These are phyloP conservation scores for Nasonia giraulti DNA, from an alignment of 1,140 invertebrate genomes.

Conservation along the genomic window DNA sequence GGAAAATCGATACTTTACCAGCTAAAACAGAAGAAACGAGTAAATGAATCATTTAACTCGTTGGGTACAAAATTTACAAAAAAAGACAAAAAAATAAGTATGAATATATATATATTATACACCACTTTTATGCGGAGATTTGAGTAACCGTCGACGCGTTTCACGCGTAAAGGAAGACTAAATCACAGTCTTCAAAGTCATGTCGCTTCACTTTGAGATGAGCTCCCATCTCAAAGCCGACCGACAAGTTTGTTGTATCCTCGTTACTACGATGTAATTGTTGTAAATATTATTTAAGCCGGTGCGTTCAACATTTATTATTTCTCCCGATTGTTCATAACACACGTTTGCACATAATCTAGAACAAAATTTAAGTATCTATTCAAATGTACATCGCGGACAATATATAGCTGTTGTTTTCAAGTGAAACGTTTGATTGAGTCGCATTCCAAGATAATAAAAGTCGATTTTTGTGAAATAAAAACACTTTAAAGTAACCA, in stretches of 20 bases:
- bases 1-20: conserved; percentile 13
- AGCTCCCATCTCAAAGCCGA: conserved; percentile 37
- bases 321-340: conserved; percentile 19
- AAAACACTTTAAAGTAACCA: conserved; percentile 35
- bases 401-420: conserved; percentile 22
- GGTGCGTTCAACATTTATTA: conserved; percentile 29
- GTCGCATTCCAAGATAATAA: conserved; percentile 42
- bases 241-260: conserved; percentile 41
- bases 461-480: conserved; percentile 8
- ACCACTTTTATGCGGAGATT: conserved; percentile 21
- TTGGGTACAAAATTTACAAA: conserved; percentile 5
- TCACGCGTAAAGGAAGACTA: conserved; percentile 21
- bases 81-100: conserved; percentile 24
- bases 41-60: conserved; percentile 25
- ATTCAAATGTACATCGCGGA: conserved; percentile 28
- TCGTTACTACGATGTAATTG: conserved; percentile 44
- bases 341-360: neutral
- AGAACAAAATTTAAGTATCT: conserved; percentile 25
- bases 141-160: conserved; percentile 12
- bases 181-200: conserved; percentile 27
- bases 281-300: conserved; percentile 52
- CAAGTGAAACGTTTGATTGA: conserved; percentile 30
- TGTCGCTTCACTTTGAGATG: conserved; percentile 43
- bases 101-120: neutral
- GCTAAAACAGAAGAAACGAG: neutral